phyloP scores from a whole-genome alignment of 1,140 invertebrate species.

The Drosophila simulans region DNA sequence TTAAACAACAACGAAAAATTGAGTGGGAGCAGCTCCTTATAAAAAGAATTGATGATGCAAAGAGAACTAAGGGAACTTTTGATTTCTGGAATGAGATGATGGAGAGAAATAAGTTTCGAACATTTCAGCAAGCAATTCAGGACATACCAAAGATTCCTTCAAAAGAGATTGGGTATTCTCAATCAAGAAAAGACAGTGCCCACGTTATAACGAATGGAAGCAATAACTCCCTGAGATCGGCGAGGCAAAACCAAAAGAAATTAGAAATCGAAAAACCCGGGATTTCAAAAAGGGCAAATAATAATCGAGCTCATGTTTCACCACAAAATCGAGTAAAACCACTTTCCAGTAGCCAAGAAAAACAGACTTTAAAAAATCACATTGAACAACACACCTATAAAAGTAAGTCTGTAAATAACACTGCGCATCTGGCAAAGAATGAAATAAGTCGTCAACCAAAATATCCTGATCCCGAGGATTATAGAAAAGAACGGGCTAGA shows the following conservation, averaged over 20 bases:
- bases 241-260: neutral
- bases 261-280: neutral
- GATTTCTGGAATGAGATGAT: constrained; percentile 6
- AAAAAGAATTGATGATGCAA: neutral
- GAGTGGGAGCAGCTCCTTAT: neutral
- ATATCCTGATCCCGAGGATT: neutral
- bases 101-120: neutral
- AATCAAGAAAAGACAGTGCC: neutral
- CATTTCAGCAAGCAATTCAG: too few species aligned
- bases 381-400: too few species aligned
- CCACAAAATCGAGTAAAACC: too few species aligned
- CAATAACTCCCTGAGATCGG: neutral
- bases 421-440: neutral
- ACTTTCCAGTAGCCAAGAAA: neutral
- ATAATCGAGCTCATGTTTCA: neutral
- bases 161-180: neutral
- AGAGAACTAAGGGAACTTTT: neutral
- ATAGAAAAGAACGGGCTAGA: neutral
- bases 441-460: neutral
- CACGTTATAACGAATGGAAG: neutral
- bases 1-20: neutral
- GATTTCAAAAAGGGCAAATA: neutral
- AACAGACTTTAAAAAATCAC: too few species aligned
- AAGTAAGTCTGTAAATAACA: neutral
- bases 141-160: neutral